These are phyloP conservation scores for Pseudeuparius sepicola DNA, from an alignment of 2,888 invertebrate genomes.

Conservation along the genomic window DNA sequence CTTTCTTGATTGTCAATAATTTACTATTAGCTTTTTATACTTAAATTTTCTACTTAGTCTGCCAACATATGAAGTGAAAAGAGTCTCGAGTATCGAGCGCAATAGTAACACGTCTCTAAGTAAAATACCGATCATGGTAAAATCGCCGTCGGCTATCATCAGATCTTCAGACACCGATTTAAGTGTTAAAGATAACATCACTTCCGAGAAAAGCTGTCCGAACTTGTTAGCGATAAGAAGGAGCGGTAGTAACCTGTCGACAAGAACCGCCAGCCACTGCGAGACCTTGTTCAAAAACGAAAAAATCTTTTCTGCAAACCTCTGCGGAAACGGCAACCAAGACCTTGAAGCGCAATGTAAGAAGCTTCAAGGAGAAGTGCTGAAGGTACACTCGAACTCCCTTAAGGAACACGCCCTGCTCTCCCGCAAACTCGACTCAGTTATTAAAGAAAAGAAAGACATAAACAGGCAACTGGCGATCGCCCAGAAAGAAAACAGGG, in stretches of 20 bases:
- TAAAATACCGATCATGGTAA: conserved; percentile 24
- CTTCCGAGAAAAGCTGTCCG: conserved; percentile 22
- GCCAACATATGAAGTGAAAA: no score
- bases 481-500: conserved; percentile 31
- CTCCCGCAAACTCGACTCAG: conserved; percentile 29
- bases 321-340: conserved; percentile 9
- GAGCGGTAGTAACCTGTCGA: conserved; percentile 20
- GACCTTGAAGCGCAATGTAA: conserved; percentile 23
- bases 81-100: no score
- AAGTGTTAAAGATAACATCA: conserved; percentile 14
- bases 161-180: conserved; percentile 21
- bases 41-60: no score
- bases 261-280: conserved; percentile 19
- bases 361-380: conserved; percentile 30
- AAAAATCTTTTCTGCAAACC: neutral
- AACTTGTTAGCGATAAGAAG: conserved; percentile 19
- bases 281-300: conserved; percentile 23
- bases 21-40: no score
- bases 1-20: no score
- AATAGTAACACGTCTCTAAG: conserved; percentile 17
- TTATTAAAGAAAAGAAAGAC: conserved; percentile 32
- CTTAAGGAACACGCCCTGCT: conserved; percentile 31
- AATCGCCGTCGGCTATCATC: conserved; percentile 9
- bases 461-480: conserved; percentile 26
- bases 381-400: conserved; percentile 28